A percentile compares a stretch with the other conserved stretches of the same genome.
Evolutionary conservation across 2,888 invertebrate genomes (phyloP).

Genomic region (Napeogenes sylphis): DNA sequence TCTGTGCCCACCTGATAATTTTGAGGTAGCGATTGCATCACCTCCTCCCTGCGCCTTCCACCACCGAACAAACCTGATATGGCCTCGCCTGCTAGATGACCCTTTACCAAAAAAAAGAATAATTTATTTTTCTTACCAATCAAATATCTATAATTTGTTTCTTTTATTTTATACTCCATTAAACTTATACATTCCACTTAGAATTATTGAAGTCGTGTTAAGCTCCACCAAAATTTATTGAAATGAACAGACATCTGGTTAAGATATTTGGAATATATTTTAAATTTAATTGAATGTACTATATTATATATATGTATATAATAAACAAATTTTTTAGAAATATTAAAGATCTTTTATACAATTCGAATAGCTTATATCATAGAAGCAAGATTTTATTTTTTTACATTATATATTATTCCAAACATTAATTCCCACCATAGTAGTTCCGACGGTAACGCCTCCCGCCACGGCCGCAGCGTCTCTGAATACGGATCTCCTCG

Average conservation of each 20-base stretch:
- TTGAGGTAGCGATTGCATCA: slow-evolving; percentile 51
- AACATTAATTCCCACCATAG: slow-evolving; percentile 79
- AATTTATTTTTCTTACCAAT: background rate
- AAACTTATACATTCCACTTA: no score
- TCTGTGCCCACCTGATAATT: slow-evolving; percentile 61
- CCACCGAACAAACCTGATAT: slow-evolving; percentile 76
- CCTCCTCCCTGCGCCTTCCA: slow-evolving; percentile 52
- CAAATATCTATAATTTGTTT: no score
- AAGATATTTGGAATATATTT: background rate
- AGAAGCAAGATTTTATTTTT: no score
- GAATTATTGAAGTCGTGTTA: no score
- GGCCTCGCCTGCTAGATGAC: slow-evolving; percentile 93
- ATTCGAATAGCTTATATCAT: no score
- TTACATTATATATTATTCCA: no score
- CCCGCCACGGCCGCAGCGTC: slow-evolving; percentile 99
- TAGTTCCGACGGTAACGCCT: slow-evolving; percentile 97
- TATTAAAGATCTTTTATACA: no score
- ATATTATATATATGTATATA: no score
- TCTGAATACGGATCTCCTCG: slow-evolving; percentile 90
- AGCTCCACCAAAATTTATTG: no score
- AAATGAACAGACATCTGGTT: no score
- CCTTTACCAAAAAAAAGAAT: slow-evolving; percentile 65
- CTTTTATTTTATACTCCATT: no score
- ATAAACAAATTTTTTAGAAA: no score
- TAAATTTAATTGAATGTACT: background rate